These are phyloP conservation scores for Rhea pennata DNA, from an alignment of 2,113 vertebrate species.

Conservation along the genomic window DNA sequence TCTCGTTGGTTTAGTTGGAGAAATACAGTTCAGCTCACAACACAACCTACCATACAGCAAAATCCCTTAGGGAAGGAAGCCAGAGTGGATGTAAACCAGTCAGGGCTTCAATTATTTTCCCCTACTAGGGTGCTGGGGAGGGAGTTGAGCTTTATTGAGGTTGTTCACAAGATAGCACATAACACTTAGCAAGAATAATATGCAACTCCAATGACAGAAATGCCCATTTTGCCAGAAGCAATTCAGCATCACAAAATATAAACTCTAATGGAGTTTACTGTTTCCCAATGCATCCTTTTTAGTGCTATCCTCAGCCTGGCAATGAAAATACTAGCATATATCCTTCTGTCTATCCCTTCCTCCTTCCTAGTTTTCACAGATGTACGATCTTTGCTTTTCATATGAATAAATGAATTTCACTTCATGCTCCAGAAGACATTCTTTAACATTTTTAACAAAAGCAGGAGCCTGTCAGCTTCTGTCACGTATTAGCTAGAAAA, in stretches of 20 bases:
- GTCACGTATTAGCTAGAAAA: not conserved
- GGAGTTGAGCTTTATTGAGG: not conserved
- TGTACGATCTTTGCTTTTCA: not conserved
- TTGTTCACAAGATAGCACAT: not conserved
- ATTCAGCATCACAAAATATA: not conserved
- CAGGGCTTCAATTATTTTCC: not conserved
- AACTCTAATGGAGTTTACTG: not conserved
- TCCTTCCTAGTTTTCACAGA: not conserved
- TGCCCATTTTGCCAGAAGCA: not conserved
- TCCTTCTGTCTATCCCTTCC: not conserved
- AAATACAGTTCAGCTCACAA: not conserved
- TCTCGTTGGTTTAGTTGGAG: not conserved
- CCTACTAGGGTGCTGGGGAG: not conserved
- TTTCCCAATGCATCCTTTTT: not conserved
- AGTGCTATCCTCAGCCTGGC: not conserved
- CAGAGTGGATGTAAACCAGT: not conserved
- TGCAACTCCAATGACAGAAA: not conserved
- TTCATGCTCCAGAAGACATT: conserved; percentile 5
- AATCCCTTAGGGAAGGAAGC: not conserved
- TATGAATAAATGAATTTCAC: not conserved
- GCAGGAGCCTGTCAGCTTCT: conserved; percentile 43
- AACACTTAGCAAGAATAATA: not conserved
- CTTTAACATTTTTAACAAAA: conserved; percentile 2
- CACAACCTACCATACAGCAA: not conserved
- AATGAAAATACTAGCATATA: not conserved